Conservation (phyloP, 2,797 vertebrate genomes). For the Vespertilio murinus region DNA sequence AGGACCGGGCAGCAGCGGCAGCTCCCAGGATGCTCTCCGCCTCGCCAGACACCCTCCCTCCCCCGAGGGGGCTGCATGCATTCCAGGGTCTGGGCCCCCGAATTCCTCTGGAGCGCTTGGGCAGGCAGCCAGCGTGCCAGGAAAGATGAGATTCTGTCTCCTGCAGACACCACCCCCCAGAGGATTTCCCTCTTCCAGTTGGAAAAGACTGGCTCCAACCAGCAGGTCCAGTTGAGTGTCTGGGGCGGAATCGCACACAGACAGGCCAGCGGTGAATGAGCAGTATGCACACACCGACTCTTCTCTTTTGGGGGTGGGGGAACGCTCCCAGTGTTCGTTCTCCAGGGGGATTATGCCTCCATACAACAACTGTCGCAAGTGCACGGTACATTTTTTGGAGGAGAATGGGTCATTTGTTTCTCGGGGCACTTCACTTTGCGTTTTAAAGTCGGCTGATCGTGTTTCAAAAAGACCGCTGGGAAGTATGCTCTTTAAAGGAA, state of each 20-base stretch:
- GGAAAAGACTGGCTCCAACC: conserved; percentile 56
- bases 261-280: conserved; percentile 59
- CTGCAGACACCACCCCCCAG: not conserved
- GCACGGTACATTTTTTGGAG: conserved; percentile 25
- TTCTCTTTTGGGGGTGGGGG: not conserved
- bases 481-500: conserved; percentile 62
- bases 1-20: fast-evolving
- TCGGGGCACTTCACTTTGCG: conserved; percentile 60
- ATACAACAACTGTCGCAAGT: conserved; percentile 58
- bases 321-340: conserved; percentile 48
- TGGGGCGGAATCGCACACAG: conserved; percentile 56
- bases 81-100: conserved; percentile 30
- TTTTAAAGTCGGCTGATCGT: conserved; percentile 51
- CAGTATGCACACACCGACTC: conserved; percentile 56
- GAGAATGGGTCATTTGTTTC: conserved; percentile 61
- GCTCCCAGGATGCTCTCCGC: not conserved
- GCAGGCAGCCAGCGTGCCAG: conserved; percentile 51
- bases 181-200: conserved; percentile 55
- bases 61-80: conserved; percentile 9
- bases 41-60: conserved; percentile 1
- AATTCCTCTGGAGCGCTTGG: conserved; percentile 51
- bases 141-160: conserved; percentile 65
- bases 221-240: conserved; percentile 47
- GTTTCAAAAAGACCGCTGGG: conserved; percentile 68
- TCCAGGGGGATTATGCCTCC: not conserved